These are phyloP conservation scores for Petrocephalus microphthalmus DNA, from an alignment of 2,113 vertebrate genomes.

Conservation along the genomic window DNA sequence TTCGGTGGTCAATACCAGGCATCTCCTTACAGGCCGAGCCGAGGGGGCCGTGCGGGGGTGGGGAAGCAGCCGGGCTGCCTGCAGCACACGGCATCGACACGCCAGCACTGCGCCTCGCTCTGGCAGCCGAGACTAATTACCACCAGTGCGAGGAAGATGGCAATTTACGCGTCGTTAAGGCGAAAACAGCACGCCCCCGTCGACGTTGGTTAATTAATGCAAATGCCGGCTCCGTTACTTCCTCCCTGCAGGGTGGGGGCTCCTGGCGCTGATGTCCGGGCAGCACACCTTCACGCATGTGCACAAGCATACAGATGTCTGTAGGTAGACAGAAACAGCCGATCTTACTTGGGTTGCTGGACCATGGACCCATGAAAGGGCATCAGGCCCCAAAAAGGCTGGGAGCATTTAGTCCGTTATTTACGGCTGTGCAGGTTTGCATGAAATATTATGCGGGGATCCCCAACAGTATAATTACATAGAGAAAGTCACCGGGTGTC, in stretches of 20 bases:
- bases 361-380: neutral
- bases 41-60: neutral
- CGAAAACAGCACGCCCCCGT: neutral
- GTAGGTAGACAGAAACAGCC: neutral
- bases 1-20: neutral
- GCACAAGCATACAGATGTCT: neutral
- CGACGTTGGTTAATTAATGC: slow-evolving; percentile 25
- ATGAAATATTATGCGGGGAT: neutral
- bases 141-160: slow-evolving; percentile 11
- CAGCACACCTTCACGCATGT: neutral
- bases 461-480: neutral
- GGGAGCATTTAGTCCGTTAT: neutral
- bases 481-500: neutral
- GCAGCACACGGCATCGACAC: neutral
- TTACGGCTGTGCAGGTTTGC: neutral
- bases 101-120: neutral
- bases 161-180: slow-evolving; percentile 5
- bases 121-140: slow-evolving; percentile 21
- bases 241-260: neutral
- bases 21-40: neutral
- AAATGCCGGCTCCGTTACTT: slow-evolving; percentile 6
- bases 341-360: neutral
- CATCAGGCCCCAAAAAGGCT: neutral
- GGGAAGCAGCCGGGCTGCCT: neutral
- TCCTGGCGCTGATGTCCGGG: neutral